These are phyloP conservation scores for Yasuhikotakia modesta DNA, from an alignment of 2,797 vertebrate species.

Conservation along the genomic window DNA sequence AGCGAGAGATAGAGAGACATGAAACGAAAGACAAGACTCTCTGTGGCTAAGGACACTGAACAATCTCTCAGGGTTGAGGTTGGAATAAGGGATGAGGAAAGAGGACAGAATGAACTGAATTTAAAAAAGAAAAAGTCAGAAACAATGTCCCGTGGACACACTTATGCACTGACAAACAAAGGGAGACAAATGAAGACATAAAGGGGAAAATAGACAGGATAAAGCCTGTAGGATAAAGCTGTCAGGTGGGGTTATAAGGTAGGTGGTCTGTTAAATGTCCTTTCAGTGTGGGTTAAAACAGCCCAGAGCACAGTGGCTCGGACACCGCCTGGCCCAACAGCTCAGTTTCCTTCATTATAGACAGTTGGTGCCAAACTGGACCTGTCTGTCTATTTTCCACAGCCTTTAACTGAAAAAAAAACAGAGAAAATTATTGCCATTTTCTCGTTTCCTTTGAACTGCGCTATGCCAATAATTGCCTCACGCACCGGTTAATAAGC, in stretches of 20 bases:
- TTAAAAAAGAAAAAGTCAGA: constrained; percentile 4
- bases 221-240: constrained; percentile 63
- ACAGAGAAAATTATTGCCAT: constrained; percentile 10
- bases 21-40: constrained; percentile 22
- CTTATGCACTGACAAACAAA: constrained; percentile 31
- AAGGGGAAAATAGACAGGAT: constrained; percentile 25
- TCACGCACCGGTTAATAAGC: constrained; percentile 43
- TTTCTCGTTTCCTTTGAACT: constrained; percentile 56
- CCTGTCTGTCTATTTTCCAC: constrained; percentile 32
- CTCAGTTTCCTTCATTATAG: constrained; percentile 6
- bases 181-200: constrained; percentile 26
- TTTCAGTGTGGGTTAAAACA: constrained; percentile 57
- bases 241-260: constrained; percentile 68
- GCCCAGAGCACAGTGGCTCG: constrained; percentile 43
- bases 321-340: constrained; percentile 14
- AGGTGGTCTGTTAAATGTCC: constrained; percentile 66
- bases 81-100: constrained; percentile 16
- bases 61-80: not conserved
- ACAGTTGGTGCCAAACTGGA: constrained; percentile 50
- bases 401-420: constrained; percentile 31
- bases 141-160: constrained; percentile 45
- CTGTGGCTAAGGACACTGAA: constrained; percentile 37
- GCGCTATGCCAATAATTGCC: constrained; percentile 41
- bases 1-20: not conserved
- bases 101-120: constrained; percentile 33